Conservation (phyloP, 2,888 invertebrate genomes). For the Coecobrya sp. region DNA sequence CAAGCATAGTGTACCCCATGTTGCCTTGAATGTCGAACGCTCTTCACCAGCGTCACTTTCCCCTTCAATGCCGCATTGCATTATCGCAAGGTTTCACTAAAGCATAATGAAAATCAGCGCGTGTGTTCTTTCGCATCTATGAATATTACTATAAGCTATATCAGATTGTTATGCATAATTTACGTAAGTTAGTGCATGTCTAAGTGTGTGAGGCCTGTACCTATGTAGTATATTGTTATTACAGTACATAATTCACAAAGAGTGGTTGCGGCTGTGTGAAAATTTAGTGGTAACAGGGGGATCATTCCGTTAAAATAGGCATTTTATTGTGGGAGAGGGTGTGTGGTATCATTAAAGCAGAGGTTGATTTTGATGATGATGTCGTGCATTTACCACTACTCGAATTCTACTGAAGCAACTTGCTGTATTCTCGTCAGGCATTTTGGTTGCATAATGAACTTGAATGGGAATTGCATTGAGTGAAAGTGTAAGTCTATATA, state of each 20-base stretch:
- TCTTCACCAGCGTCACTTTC: not conserved
- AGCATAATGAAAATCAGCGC: not conserved
- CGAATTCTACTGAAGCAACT: not conserved
- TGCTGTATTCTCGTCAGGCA: not conserved
- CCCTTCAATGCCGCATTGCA: not conserved
- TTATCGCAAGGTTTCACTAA: not conserved
- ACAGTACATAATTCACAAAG: conserved; percentile 54
- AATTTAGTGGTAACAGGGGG: conserved; percentile 64
- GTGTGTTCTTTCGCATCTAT: not conserved
- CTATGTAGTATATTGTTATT: not conserved
- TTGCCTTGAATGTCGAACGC: not conserved
- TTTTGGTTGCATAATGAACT: conserved; percentile 61
- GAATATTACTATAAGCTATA: not conserved
- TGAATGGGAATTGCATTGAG: conserved; percentile 23
- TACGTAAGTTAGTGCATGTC: not conserved
- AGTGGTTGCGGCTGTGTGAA: conserved; percentile 20
- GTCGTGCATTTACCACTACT: not conserved
- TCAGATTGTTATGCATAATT: not conserved
- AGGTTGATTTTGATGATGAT: conserved; percentile 42
- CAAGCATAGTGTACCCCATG: not conserved
- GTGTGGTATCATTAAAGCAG: conserved; percentile 48
- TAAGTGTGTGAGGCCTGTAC: not conserved
- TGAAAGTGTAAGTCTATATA: conserved; percentile 3
- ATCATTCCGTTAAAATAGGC: conserved; percentile 36
- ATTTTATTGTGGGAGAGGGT: conserved; percentile 51